phyloP scores from a whole-genome alignment of 2,797 vertebrate genomes.

The Varecia variegata region DNA sequence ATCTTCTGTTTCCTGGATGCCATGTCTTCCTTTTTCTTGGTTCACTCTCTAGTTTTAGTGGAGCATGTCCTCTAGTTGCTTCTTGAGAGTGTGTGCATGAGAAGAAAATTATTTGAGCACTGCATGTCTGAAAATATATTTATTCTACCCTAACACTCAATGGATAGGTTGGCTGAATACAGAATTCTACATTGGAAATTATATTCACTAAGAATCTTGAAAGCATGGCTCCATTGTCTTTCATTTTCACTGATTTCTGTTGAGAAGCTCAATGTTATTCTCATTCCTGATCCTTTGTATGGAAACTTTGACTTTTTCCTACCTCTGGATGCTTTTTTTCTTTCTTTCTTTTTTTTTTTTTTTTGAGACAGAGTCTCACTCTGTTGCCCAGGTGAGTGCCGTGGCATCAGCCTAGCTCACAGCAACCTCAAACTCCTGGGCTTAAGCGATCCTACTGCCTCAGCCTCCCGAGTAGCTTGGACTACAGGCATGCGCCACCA shows the following conservation, averaged over 20 bases:
- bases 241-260: neutral
- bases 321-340: neutral
- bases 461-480: too few species aligned
- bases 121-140: neutral
- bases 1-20: neutral
- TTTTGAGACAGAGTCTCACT: too few species aligned
- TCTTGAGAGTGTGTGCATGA: neutral
- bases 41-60: neutral
- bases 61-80: neutral
- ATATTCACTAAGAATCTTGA: neutral
- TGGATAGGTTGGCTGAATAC: neutral
- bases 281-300: neutral
- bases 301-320: neutral
- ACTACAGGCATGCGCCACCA: too few species aligned
- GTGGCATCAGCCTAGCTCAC: too few species aligned
- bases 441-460: too few species aligned
- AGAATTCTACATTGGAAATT: constrained; percentile 22
- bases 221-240: neutral
- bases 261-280: neutral
- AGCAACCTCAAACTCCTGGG: too few species aligned
- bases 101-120: neutral
- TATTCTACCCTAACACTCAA: neutral
- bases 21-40: neutral
- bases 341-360: too few species aligned
- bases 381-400: too few species aligned